A percentile compares a stretch with the other conserved stretches of the same genome.
Evolutionary conservation across 2,113 vertebrate genomes (phyloP).

Genomic region (Xerus inauris): DNA sequence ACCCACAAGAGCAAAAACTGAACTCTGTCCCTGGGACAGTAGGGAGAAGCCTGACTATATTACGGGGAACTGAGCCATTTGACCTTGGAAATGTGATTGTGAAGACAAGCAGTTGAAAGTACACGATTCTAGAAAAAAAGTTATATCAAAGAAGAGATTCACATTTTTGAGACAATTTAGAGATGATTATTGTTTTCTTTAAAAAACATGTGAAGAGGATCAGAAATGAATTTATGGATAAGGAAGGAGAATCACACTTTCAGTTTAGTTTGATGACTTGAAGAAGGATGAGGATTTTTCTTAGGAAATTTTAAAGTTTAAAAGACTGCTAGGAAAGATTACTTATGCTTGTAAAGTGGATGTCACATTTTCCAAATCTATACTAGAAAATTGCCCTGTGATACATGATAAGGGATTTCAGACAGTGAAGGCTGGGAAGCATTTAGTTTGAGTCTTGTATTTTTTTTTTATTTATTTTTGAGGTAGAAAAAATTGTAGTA

Average conservation of each 20-base stretch:
- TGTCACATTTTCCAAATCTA: not conserved
- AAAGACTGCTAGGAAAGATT: not conserved
- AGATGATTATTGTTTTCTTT: not conserved
- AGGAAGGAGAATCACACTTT: not conserved
- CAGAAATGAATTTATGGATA: not conserved
- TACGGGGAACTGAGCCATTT: not conserved
- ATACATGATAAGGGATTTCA: not conserved
- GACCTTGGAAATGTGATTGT: not conserved
- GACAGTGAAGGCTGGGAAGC: not conserved
- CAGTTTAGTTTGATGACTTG: not conserved
- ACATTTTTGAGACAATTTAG: not conserved
- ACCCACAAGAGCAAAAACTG: not conserved
- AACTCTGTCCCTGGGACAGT: not conserved
- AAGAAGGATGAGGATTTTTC: not conserved
- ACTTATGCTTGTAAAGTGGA: not conserved
- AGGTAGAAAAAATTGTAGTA: not conserved
- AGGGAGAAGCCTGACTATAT: not conserved
- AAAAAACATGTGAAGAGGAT: not conserved
- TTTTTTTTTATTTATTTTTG: conserved; percentile 10
- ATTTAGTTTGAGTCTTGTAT: not conserved
- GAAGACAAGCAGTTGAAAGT: not conserved
- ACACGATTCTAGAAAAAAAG: not conserved
- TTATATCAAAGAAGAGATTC: not conserved
- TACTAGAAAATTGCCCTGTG: not conserved
- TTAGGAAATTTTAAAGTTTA: not conserved